phyloP scores from a whole-genome alignment of 2,888 invertebrate genomes.

The Deilephila elpenor region DNA sequence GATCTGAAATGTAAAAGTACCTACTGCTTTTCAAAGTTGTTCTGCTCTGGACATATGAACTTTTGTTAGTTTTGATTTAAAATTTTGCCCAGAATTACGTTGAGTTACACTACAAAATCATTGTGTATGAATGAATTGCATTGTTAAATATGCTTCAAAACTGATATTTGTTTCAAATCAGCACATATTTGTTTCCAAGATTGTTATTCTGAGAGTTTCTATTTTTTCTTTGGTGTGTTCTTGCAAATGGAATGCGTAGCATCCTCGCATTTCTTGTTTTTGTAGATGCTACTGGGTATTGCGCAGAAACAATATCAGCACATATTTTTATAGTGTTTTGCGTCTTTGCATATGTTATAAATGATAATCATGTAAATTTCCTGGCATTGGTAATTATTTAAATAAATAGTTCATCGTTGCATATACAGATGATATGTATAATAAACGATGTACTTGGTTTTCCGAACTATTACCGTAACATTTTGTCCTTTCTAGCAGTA shows the following conservation, averaged over 20 bases:
- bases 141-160: background rate
- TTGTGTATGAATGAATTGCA: background rate
- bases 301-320: background rate
- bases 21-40: background rate
- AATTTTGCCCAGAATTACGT: background rate
- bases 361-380: conserved; percentile 10
- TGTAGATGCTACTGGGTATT: background rate
- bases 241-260: conserved; percentile 25
- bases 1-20: background rate
- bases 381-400: background rate
- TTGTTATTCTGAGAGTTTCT: conserved; percentile 46
- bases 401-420: conserved; percentile 3
- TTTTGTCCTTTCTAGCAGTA: conserved; percentile 57
- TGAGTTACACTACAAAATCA: background rate
- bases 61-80: background rate
- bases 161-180: background rate
- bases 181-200: background rate
- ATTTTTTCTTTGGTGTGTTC: conserved; percentile 73
- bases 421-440: background rate
- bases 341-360: conserved; percentile 10
- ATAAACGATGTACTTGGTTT: conserved; percentile 24
- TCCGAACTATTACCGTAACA: conserved; percentile 36
- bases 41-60: background rate
- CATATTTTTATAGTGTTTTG: conserved; percentile 21
- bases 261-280: background rate